phyloP scores from a whole-genome alignment of 2,888 invertebrate genomes.

The Euplexia lucipara region DNA sequence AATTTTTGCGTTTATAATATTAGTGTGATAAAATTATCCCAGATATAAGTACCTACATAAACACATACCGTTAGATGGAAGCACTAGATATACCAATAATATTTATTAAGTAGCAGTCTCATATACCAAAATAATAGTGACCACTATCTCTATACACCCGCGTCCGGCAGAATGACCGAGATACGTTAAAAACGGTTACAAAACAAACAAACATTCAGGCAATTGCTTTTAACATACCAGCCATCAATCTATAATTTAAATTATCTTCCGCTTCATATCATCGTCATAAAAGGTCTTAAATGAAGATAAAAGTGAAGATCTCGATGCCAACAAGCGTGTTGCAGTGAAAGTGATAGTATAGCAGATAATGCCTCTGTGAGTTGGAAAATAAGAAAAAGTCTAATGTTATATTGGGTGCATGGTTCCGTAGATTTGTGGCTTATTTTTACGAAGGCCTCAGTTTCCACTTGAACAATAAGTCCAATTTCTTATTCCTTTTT shows the following conservation, averaged over 20 bases:
- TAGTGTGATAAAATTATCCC: too few species aligned
- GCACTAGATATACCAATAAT: background rate
- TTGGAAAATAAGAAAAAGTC: conserved; percentile 55
- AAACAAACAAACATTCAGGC: background rate
- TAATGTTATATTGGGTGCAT: conserved; percentile 13
- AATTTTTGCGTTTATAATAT: too few species aligned
- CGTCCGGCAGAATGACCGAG: background rate
- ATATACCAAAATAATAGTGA: background rate
- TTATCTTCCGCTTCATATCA: conserved; percentile 9
- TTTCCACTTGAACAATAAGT: too few species aligned
- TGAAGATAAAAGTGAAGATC: background rate
- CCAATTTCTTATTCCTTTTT: too few species aligned
- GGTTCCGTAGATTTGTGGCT: conserved; percentile 36
- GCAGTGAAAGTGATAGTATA: conserved; percentile 66
- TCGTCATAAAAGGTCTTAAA: background rate
- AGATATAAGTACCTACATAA: too few species aligned
- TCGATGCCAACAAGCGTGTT: conserved; percentile 18
- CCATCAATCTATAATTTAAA: conserved; percentile 1
- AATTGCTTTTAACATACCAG: conserved; percentile 14
- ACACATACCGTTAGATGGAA: too few species aligned
- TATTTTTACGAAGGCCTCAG: background rate
- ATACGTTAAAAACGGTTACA: background rate
- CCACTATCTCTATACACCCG: background rate
- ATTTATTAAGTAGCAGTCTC: background rate
- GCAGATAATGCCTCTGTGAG: conserved; percentile 42